Evolutionary conservation across 2,888 invertebrate genomes (phyloP), one percentile per base, ranked within the genome.

Genomic region (Osmoderma eremita): DNA sequence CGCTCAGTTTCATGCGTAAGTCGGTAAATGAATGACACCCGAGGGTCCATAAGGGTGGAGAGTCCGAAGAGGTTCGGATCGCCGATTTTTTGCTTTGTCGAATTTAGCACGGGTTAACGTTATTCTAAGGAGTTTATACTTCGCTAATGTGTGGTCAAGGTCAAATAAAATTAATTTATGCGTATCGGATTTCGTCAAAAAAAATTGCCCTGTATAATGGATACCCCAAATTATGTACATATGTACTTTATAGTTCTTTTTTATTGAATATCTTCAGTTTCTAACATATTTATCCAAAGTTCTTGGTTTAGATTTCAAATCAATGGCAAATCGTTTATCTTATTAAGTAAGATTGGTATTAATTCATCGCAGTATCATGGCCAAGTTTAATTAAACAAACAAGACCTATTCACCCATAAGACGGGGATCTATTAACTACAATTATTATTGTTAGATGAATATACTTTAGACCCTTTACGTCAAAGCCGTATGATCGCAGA

Each of bases 401-500:
- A 38, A 18, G 18, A 8, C n/a, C 3, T 18, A 41, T n/a, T 22
- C 22, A 20, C 3, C 20, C 22, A 41, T 41, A 20, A 39, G 41
- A 18, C 38, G 2, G 12, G 8, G 22, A 20, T 12, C 10, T 18
- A n/a, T 56, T 41, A 42, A n/a, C 13, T 20, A 41, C 39, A 41
- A 41, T 22, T 10, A 41, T 56, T 56, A 39, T 39, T n/a, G 39
- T 56, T 56, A 20, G 15, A 20, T 13, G 48, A 18, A 56, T 39
- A 13, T 39, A 39, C 22, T n/a, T 5, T n/a, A 15, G 20, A 22
- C 18, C 41, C 54, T 56, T 41, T 20, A 22, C 17, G 20, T 56
- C 54, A 56, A 56, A 41, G 20, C 39, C 39, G 39, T 41, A 22
- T n/a, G 54, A 56, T n/a, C 22, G 12, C 17, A 41, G 41, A 56